These are phyloP conservation scores for Venturia canescens DNA, from an alignment of 1,140 invertebrate genomes.

Conservation along the genomic window DNA sequence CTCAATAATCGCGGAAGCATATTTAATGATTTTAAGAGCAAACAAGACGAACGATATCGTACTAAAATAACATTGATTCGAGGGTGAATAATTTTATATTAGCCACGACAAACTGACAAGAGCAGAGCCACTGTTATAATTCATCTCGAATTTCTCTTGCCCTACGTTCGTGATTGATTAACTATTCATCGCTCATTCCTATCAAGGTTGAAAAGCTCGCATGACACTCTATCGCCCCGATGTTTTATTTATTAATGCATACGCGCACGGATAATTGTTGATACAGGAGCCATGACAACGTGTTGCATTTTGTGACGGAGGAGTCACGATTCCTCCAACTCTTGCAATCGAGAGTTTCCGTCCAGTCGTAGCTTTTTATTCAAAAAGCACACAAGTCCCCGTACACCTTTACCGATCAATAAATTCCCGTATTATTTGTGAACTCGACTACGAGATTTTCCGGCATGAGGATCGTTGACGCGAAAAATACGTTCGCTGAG, in stretches of 20 bases:
- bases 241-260: slow-evolving; percentile 39
- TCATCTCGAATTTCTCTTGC: background rate
- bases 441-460: background rate
- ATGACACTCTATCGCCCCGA: slow-evolving; percentile 1
- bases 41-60: too few species aligned
- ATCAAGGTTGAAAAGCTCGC: slow-evolving; percentile 21
- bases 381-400: too few species aligned
- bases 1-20: too few species aligned
- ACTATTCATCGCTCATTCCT: slow-evolving; percentile 39
- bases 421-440: too few species aligned
- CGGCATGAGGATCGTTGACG: slow-evolving; percentile 37
- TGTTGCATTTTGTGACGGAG: background rate
- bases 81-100: too few species aligned
- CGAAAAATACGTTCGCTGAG: slow-evolving; percentile 45
- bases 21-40: background rate
- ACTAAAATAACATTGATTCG: too few species aligned
- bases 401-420: too few species aligned
- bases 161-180: slow-evolving; percentile 43
- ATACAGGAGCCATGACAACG: background rate
- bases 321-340: background rate
- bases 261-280: background rate
- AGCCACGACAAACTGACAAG: too few species aligned
- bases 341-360: background rate
- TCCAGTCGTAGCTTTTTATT: background rate
- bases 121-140: too few species aligned